Evolutionary conservation across 2,113 vertebrate species (phyloP).

Genomic region (Heterochromis multidens): DNA sequence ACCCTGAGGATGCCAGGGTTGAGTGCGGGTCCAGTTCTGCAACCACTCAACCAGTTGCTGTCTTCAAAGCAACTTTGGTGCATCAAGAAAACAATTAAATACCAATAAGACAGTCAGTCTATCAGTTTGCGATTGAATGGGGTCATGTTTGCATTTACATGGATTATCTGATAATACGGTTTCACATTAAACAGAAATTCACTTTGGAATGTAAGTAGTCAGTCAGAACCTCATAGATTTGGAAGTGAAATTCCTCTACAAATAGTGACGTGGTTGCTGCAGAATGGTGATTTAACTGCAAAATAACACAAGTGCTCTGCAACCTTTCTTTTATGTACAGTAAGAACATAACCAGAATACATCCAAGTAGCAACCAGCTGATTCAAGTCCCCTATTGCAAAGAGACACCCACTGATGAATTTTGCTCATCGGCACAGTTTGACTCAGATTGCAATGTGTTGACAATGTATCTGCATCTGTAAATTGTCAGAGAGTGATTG

Average conservation of each 20-base stretch:
- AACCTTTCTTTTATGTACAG: neutral
- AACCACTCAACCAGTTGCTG: too few species aligned
- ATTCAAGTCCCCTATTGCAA: neutral
- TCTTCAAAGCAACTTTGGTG: too few species aligned
- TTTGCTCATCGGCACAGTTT: neutral
- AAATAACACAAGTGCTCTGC: neutral
- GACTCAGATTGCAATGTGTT: too few species aligned
- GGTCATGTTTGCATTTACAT: neutral
- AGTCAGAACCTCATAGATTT: neutral
- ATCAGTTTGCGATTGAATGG: neutral
- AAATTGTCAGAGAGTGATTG: too few species aligned
- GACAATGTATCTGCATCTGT: neutral
- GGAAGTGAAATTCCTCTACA: neutral
- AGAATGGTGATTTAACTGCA: neutral
- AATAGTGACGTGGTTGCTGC: rapidly evolving
- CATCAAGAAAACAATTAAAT: too few species aligned
- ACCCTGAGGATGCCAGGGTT: too few species aligned
- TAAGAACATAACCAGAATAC: rapidly evolving
- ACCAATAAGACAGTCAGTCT: neutral
- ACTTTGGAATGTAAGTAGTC: too few species aligned
- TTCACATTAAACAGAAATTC: too few species aligned
- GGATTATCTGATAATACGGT: too few species aligned
- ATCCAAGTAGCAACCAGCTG: rapidly evolving
- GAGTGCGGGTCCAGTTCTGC: too few species aligned
- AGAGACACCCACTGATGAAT: neutral